Evolutionary conservation across 2,113 vertebrate genomes (phyloP).

Genomic region (Fregetta grallaria): DNA sequence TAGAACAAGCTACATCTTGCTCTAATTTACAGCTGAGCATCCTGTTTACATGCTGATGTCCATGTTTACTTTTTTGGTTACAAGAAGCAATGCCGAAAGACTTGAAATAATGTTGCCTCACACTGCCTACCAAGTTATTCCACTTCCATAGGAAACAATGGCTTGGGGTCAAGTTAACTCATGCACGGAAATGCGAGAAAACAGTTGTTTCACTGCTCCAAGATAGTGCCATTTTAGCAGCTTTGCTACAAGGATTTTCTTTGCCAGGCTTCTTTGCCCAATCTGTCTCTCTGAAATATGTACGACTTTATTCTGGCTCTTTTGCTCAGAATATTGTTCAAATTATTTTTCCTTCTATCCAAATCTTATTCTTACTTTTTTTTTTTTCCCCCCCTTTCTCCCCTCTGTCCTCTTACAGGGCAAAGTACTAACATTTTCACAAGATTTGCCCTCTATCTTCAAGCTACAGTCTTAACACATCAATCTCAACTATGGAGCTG

Average conservation of each 20-base stretch:
- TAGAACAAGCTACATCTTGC: slow-evolving; percentile 57
- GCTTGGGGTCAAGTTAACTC: slow-evolving; percentile 39
- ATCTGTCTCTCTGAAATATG: slow-evolving; percentile 18
- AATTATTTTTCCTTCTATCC: neutral
- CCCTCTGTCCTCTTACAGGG: neutral
- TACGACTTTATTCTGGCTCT: neutral
- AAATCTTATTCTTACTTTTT: neutral
- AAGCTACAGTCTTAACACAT: neutral
- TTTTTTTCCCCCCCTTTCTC: no score
- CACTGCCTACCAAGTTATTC: slow-evolving; percentile 15
- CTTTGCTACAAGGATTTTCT: neutral
- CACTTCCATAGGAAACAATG: slow-evolving; percentile 2
- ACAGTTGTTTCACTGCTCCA: neutral
- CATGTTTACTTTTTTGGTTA: slow-evolving; percentile 19
- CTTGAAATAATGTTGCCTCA: slow-evolving; percentile 25
- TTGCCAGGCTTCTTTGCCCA: slow-evolving; percentile 11
- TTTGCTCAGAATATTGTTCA: neutral
- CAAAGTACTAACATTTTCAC: neutral
- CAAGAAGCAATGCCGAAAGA: slow-evolving; percentile 34
- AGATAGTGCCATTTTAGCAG: slow-evolving; percentile 37
- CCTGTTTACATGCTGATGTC: slow-evolving; percentile 57
- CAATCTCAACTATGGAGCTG: neutral
- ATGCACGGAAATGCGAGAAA: neutral
- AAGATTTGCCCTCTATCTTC: neutral
- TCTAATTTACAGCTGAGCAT: slow-evolving; percentile 58